Conservation (phyloP, 1,140 invertebrate genomes). For the Lepidurus couesii region DNA sequence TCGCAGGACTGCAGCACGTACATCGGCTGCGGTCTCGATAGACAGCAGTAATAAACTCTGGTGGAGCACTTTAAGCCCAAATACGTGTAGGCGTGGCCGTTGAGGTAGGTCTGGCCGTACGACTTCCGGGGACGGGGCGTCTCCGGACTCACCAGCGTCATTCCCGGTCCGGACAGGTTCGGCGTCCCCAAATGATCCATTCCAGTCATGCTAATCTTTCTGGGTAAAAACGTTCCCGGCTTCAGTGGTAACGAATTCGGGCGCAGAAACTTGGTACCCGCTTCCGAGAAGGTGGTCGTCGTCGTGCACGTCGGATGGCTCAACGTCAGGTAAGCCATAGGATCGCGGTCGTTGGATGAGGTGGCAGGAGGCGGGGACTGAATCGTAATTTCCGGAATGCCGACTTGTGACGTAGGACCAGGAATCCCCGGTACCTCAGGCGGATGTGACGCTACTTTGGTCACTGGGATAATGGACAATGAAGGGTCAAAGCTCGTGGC, state of each 20-base stretch:
- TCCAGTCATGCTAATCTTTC: conserved; percentile 59
- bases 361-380: conserved; percentile 32
- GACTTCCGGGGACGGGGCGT: conserved; percentile 79
- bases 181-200: conserved; percentile 55
- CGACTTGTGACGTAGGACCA: conserved; percentile 51
- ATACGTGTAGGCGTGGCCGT: conserved; percentile 88
- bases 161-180: conserved; percentile 39
- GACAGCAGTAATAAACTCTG: conserved; percentile 82
- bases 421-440: conserved; percentile 80
- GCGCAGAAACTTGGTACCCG: conserved; percentile 58
- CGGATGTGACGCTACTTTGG: conserved; percentile 40
- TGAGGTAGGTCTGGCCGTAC: conserved; percentile 78
- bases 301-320: neutral
- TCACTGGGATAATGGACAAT: conserved; percentile 45
- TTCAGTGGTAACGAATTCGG: conserved; percentile 73
- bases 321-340: conserved; percentile 23
- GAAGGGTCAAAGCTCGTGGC: conserved; percentile 11
- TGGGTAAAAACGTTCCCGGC: conserved; percentile 69
- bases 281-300: neutral
- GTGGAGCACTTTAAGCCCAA: conserved; percentile 84
- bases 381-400: conserved; percentile 30
- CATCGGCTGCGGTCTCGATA: conserved; percentile 88
- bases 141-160: conserved; percentile 63
- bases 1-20: conserved; percentile 71
- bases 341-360: conserved; percentile 26